These are phyloP conservation scores for Chaetogeoica ovagalla DNA, from an alignment of 2,888 invertebrate species.

Conservation along the genomic window DNA sequence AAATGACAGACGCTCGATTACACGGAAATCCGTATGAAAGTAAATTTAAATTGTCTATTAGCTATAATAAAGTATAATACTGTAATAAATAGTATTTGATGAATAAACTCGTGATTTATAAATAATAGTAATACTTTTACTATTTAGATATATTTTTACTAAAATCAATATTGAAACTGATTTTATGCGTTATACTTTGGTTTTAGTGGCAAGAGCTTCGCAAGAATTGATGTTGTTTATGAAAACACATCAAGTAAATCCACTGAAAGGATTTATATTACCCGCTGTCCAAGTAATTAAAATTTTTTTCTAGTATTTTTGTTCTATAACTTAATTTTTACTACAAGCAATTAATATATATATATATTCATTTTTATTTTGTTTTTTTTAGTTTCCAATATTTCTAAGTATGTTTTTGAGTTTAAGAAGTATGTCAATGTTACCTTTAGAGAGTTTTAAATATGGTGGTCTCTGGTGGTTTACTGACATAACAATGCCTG, in stretches of 20 bases:
- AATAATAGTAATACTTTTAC: not conserved
- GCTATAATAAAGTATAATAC: too few species aligned
- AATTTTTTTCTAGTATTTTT: not conserved
- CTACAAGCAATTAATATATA: not conserved
- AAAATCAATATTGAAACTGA: too few species aligned
- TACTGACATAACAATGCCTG: conserved; percentile 83
- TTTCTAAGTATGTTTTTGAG: conserved; percentile 92
- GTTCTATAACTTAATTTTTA: not conserved
- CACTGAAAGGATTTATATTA: conserved; percentile 76
- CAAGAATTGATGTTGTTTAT: conserved; percentile 81
- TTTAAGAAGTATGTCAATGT: conserved; percentile 82
- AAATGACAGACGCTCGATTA: conserved; percentile 84
- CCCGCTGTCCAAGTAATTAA: conserved; percentile 74
- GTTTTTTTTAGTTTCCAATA: conserved; percentile 70
- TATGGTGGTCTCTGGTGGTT: conserved; percentile 93
- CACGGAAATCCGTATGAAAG: conserved; percentile 78
- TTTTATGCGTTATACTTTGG: not conserved
- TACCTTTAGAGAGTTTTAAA: conserved; percentile 87
- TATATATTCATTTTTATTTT: conserved; percentile 16
- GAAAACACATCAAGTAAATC: conserved; percentile 79
- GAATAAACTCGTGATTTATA: too few species aligned
- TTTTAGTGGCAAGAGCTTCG: conserved; percentile 69
- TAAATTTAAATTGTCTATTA: conserved; percentile 57
- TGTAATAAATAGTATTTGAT: not conserved
- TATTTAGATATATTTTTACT: too few species aligned